phyloP scores from a whole-genome alignment of 2,113 vertebrate species.

The Sarotherodon lohbergeri region DNA sequence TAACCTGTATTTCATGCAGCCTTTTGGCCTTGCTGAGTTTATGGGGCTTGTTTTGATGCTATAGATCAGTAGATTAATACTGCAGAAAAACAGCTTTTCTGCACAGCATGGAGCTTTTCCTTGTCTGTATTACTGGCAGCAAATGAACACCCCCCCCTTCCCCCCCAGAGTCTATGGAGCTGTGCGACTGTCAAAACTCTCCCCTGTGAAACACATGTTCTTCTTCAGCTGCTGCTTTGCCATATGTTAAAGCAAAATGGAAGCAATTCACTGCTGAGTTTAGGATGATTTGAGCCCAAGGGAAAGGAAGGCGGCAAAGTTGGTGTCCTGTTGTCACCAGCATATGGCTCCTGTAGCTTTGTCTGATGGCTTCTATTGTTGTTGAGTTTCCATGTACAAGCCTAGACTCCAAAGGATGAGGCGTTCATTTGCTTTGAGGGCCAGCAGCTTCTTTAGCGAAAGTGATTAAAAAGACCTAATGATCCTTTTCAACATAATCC shows the following conservation, averaged over 20 bases:
- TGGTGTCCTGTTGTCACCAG: conserved; percentile 28
- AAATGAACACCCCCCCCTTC: conserved; percentile 13
- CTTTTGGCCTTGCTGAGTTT: not conserved
- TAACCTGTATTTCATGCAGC: not conserved
- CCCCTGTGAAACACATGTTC: conserved; percentile 27
- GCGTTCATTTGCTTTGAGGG: not conserved
- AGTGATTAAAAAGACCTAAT: conserved; percentile 55
- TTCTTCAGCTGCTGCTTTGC: conserved; percentile 20
- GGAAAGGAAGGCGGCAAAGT: not conserved
- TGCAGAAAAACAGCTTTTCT: conserved; percentile 43
- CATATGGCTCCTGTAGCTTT: conserved; percentile 47
- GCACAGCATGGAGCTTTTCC: conserved; percentile 23
- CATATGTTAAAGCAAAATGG: conserved; percentile 58
- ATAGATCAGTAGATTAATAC: conserved; percentile 53
- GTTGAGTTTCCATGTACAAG: not conserved
- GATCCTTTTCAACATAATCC: conserved; percentile 43
- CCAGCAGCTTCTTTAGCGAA: conserved; percentile 2
- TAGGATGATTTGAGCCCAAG: conserved; percentile 18
- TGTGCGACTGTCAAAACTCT: conserved; percentile 44
- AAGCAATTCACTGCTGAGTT: conserved; percentile 24
- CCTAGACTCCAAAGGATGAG: conserved; percentile 3
- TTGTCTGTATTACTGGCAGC: conserved; percentile 27
- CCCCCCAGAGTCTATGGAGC: conserved; percentile 17
- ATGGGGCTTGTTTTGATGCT: conserved; percentile 32
- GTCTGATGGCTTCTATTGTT: conserved; percentile 33